Conservation (phyloP, 2,797 vertebrate genomes). For the Peromyscus melanophrys region DNA sequence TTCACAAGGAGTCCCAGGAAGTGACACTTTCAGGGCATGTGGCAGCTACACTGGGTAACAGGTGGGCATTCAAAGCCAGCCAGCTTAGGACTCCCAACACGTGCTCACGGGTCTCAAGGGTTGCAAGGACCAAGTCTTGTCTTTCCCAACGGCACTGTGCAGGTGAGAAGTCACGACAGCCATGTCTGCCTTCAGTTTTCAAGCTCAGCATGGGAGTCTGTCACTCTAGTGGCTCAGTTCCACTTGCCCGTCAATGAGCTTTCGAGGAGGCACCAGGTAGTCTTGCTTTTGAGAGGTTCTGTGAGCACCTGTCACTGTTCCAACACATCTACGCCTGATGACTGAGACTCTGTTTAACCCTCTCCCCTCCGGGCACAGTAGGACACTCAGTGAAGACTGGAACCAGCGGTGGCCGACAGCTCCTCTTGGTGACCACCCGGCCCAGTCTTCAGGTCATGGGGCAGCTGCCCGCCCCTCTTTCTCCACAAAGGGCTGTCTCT, state of each 20-base stretch:
- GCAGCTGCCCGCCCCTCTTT: background rate
- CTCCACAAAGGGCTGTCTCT: background rate
- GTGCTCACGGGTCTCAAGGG: background rate
- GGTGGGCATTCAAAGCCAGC: background rate
- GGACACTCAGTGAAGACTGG: background rate
- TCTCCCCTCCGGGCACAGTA: background rate
- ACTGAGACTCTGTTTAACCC: background rate
- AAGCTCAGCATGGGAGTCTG: fast-evolving
- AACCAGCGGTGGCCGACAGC: fast-evolving
- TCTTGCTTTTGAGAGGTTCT: background rate
- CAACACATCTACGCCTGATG: fast-evolving
- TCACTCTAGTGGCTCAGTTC: background rate
- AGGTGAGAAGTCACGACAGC: background rate
- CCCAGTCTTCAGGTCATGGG: background rate
- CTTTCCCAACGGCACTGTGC: background rate
- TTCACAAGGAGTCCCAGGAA: background rate
- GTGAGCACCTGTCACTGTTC: background rate
- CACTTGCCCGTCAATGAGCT: background rate
- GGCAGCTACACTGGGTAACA: background rate
- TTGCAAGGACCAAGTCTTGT: background rate
- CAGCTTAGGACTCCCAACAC: background rate
- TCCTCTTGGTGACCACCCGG: background rate
- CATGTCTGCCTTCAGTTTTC: background rate
- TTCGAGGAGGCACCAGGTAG: background rate
- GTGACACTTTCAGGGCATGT: fast-evolving